Evolutionary conservation across 2,888 invertebrate genomes (phyloP), one percentile per base, ranked within the genome.

Genomic region (Autographa pulchrina): DNA sequence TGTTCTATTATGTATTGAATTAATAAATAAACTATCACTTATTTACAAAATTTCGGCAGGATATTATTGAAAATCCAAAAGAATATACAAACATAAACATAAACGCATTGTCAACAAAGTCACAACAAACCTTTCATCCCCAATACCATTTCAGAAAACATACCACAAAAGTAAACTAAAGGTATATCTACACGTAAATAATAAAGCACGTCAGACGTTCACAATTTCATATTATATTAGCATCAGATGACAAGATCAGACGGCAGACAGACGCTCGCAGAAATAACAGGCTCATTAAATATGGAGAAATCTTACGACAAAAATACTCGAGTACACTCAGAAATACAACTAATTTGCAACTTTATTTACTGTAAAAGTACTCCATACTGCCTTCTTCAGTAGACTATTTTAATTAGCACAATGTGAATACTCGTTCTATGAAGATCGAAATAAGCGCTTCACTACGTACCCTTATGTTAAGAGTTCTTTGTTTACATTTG

Each of bases 391-490:
- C 78, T 85, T 85, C 79, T 81, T 87, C 80, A 81, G 88, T 74
- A 80, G 84, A 85, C 90, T 89, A 90, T 92, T 93, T 94, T 94
- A 95, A 95, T 95, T 94, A 94, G 91, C 88, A 91, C 88, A 92
- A 91, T 90, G 89, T 85, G 89, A 85, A 86, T 92, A 92, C 93
- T 93, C 87, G 91, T 91, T 91, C 84, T 88, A 87, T 84, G 85
- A 86, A 91, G 91, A 88, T 87, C 84, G 78, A 83, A 86, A 81
- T 86, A 87, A 90, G 89, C 85, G 84, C 88, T 88, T 86, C 86
- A 84, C 81, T 84, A 78, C 77, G 83, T 81, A 70, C 82, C 86
- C 86, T 88, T 88, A 82, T 69, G 80, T 75, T 73, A 81, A 84
- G 80, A 72, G 81, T 65, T 82, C 80, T 85, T 86, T 87, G 87